Evolutionary conservation across 2,888 invertebrate genomes (phyloP), one percentile per base, ranked within the genome.

Genomic region (Thumatha senex): DNA sequence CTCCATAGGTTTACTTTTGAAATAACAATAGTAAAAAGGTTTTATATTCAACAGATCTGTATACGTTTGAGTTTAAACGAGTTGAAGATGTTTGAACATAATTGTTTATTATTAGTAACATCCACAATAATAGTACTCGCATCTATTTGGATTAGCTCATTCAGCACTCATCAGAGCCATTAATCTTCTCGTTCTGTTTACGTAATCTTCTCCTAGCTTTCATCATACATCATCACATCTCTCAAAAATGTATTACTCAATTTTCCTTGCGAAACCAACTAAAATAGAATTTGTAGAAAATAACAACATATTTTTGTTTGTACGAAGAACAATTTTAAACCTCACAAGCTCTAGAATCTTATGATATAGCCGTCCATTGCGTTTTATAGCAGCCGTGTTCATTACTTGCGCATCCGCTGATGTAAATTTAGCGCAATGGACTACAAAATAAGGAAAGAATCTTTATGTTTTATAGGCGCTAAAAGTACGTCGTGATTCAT

Each of bases 181-280:
- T 70, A 67, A 77, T 76, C 73, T 69, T 64, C 33, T 56, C 53
- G 39, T 47, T 58, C 48, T 53, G 71, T 74, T 73, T 72, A 74
- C 52, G 51, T 48, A 58, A 55, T 65, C 51, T 51, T 63, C 50
- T 63, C 70, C 69, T 74, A 70, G 68, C 58, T 73, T 51, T 63
- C 61, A 61, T 63, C 18, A 24, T 57, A 9, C 12, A 33, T 18
- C 18, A 34, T 35, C 35, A 24, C 54, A 54, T 58, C 56, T 44
- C 33, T 52, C 51, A 56, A 47, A 59, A 61, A 62, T 58, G 61
- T 62, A 58, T 58, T 52, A 56, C 2, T 11, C 40, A 48, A 48
- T 49, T n/a, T 44, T 34, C 48, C 48, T 60, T 46, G 46, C 12
- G 11, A 61, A 52, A 54, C 43, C 13, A 11, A n/a, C 48, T 14